phyloP scores from a whole-genome alignment of 2,113 vertebrate species.

The Sminthopsis crassicaudata region DNA sequence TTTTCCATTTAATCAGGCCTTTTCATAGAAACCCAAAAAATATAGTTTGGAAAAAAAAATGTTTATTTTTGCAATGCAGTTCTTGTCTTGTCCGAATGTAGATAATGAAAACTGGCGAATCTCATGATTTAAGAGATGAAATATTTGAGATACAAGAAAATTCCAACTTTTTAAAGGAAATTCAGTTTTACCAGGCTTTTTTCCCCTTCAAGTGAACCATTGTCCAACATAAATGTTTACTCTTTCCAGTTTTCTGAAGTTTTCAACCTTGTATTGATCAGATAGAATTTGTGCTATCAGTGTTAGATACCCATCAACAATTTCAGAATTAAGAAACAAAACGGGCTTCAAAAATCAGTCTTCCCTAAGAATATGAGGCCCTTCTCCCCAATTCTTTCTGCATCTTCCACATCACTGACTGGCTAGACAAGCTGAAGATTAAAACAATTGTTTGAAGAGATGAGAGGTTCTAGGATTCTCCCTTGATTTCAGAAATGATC shows the following conservation, averaged over 20 bases:
- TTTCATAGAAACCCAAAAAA: neutral
- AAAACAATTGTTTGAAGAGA: too few relatives aligned
- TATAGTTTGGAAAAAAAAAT: neutral
- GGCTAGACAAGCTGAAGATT: neutral
- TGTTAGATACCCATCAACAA: neutral
- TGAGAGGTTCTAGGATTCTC: too few relatives aligned
- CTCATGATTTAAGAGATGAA: neutral
- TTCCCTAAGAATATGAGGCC: neutral
- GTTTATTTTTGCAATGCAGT: neutral
- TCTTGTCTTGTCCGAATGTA: neutral
- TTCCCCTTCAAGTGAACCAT: neutral
- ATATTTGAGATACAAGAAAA: neutral
- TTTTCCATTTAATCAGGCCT: neutral
- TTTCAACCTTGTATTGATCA: neutral
- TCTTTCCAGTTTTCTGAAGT: neutral
- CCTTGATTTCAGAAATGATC: too few relatives aligned
- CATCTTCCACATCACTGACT: neutral
- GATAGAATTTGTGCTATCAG: neutral
- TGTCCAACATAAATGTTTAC: neutral
- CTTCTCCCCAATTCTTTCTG: too few relatives aligned
- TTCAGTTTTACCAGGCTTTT: neutral
- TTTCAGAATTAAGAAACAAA: neutral
- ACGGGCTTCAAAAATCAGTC: neutral
- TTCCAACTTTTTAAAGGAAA: neutral
- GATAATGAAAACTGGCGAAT: neutral